These are phyloP conservation scores for Eucidaris tribuloides DNA, from an alignment of 35 echinoderm and acorn worm genomes.

Conservation along the genomic window DNA sequence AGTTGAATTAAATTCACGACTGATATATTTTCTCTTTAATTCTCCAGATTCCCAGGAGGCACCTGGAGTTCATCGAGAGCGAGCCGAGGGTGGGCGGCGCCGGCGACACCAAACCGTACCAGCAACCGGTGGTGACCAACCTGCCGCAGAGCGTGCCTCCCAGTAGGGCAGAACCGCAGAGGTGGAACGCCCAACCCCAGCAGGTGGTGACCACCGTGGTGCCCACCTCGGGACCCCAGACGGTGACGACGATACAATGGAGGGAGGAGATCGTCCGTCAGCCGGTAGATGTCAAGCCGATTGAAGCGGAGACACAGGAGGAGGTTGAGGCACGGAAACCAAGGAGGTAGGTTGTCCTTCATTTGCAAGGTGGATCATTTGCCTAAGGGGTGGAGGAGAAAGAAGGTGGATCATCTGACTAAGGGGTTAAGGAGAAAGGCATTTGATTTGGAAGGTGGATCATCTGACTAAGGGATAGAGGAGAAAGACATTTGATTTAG, in stretches of 20 bases:
- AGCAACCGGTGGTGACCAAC: background rate
- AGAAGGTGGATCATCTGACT: background rate
- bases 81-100: slow-evolving; percentile 5
- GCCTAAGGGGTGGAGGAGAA: background rate
- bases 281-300: background rate
- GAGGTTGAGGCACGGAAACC: background rate
- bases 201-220: background rate
- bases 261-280: background rate
- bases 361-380: background rate
- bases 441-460: background rate
- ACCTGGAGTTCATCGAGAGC: slow-evolving; percentile 24
- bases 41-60: background rate
- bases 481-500: background rate
- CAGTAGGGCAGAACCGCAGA: background rate
- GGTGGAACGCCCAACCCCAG: background rate
- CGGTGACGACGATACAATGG: background rate
- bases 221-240: background rate
- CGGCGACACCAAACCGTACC: background rate
- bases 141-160: background rate
- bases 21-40: background rate
- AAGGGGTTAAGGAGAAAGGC: background rate
- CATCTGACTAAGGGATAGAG: background rate
- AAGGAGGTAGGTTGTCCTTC: background rate
- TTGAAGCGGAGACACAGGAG: background rate
- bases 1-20: background rate